Base-by-base conservation (phyloP, 2,113 vertebrate species). In the Tyto alba region DNA sequence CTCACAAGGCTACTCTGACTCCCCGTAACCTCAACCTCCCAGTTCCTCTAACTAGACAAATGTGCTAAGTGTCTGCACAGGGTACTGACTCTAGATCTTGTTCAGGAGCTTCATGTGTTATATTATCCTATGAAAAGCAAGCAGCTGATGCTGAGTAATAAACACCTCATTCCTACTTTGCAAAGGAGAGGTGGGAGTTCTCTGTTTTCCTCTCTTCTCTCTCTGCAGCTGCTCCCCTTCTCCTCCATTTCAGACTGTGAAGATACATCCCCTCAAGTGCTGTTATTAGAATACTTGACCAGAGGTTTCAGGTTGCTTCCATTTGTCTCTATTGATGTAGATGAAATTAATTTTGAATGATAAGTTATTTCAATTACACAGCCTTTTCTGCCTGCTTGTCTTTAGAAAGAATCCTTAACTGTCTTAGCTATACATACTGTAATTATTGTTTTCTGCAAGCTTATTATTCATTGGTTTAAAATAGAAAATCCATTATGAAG, bases 221-320 rank as follows among this genome's bases (percentile, higher is more conserved):
- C 41, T 77, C 34, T 6, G 6, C 95, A 96, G 73, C 93, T 94
- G 91, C 66, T 96, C 57, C 71, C 57, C 18, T 82, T 91, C 82
- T 83, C 25, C 13, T 90, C 27, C 6, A 4, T 81, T 92, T 95
- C 79, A 90, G 27, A 41, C 29, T 56, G 6, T 59, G 45, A 88
- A 63, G 55, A 78, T 85, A 2, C 0, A 71, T 62, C 16, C 77
- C 27, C 64, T 86, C 1, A 0, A 85, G 22, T 62, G 40, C 38
- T 48, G 32, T 4, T 86, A 52, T 29, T 72, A 48, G 43, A 93
- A 56, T 81, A 81, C 52, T 73, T 72, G 71, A 62, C 53, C 59
- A 64, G 43, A 72, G n/a, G 89, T 93, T 86, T 97, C 90, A 85
- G 29, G 52, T 96, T 94, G 29, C 92, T 78, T 94, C 79, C n/a